Evolutionary conservation across 2,113 vertebrate genomes (phyloP).

Genomic region (Calypte anna): DNA sequence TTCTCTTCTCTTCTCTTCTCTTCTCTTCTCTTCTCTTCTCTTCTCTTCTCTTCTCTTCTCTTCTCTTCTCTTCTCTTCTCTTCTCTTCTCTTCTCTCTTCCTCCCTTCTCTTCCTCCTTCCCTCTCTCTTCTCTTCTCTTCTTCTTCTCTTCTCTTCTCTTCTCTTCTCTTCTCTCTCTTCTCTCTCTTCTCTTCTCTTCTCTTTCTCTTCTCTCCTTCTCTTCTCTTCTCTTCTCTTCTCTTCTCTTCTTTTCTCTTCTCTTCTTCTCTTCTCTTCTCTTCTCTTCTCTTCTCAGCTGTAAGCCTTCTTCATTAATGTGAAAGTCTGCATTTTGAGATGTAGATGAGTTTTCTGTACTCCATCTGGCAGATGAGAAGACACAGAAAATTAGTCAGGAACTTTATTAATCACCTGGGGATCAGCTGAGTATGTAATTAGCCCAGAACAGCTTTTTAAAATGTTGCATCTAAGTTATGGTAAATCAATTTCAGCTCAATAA

Average conservation of each 20-base stretch:
- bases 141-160: too few species aligned
- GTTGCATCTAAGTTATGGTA: background rate
- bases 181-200: too few species aligned
- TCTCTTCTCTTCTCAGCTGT: background rate
- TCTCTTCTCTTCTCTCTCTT: too few species aligned
- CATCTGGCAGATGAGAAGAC: slow-evolving; percentile 47
- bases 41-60: too few species aligned
- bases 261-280: background rate
- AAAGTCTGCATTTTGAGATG: slow-evolving; percentile 6
- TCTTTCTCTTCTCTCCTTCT: too few species aligned
- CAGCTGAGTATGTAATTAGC: slow-evolving; percentile 48
- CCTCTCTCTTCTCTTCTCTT: too few species aligned
- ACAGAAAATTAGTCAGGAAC: slow-evolving; percentile 47
- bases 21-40: too few species aligned
- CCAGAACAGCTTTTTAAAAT: slow-evolving; percentile 34
- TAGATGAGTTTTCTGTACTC: slow-evolving; percentile 25
- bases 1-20: too few species aligned
- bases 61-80: too few species aligned
- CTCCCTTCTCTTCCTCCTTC: too few species aligned
- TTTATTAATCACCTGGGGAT: slow-evolving; percentile 61
- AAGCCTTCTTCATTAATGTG: slow-evolving; percentile 4
- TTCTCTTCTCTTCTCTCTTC: too few species aligned
- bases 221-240: too few species aligned
- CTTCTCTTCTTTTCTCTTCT: background rate
- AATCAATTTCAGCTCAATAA: slow-evolving; percentile 20